Percentiles rank a stretch among this genome's conserved stretches.
phyloP scores from a whole-genome alignment of 2,797 vertebrate species.

The Nyctibius grandis region DNA sequence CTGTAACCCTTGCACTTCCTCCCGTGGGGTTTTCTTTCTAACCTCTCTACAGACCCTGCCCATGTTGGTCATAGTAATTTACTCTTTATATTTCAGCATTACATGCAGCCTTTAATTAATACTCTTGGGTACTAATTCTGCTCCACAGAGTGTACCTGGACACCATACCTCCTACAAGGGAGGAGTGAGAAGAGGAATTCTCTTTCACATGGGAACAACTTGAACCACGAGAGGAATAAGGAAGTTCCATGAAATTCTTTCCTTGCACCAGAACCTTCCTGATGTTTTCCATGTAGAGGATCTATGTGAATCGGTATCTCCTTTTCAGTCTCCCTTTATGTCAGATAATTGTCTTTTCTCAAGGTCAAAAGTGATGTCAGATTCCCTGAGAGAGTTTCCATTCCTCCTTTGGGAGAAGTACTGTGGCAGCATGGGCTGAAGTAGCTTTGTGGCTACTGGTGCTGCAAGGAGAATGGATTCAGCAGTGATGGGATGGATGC shows the following conservation, averaged over 20 bases:
- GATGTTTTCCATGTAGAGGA: background rate
- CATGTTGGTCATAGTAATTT: background rate
- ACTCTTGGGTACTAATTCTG: background rate
- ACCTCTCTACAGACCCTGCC: background rate
- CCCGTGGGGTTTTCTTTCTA: background rate
- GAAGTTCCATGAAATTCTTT: background rate
- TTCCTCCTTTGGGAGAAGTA: background rate
- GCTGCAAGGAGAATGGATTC: background rate
- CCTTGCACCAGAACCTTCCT: background rate
- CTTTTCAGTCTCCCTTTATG: background rate
- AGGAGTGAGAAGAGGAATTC: background rate
- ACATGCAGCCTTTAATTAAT: background rate
- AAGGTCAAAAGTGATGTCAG: background rate
- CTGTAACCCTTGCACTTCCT: background rate
- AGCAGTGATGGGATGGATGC: rapidly evolving
- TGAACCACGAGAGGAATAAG: background rate
- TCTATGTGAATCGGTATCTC: background rate
- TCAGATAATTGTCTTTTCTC: background rate
- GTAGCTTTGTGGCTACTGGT: background rate
- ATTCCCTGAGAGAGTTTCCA: background rate
- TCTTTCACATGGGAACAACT: background rate
- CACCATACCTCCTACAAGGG: background rate
- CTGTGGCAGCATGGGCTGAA: background rate
- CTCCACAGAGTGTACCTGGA: background rate
- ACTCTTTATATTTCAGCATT: background rate